Base-by-base conservation (phyloP, 2,888 invertebrate species). In the Camponotus fellah region DNA sequence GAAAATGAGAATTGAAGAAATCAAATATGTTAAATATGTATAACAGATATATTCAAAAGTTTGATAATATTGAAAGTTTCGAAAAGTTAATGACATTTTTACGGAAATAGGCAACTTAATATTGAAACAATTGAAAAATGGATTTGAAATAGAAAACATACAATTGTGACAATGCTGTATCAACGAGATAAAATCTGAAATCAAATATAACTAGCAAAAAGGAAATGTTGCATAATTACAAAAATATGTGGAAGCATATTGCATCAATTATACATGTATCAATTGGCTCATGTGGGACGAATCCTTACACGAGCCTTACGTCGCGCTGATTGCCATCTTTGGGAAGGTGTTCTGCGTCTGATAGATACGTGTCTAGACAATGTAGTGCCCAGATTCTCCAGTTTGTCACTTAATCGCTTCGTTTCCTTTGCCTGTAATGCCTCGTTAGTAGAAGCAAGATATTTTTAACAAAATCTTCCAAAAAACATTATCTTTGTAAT, bases 241-340 rank as follows among this genome's bases (percentile, higher is more conserved):
- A 69, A 62, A 26, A 26, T 65, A 60, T n/a, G 8, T 46, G 1
- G 3, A 58, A 34, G 49, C 32, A 26, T 26, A 26, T 26, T 26
- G 26, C 26, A 34, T 49, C n/a, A 49, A 40, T 60, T 46, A 12
- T 46, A 46, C 3, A 12, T 49, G 69, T 62, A 58, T 62, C n/a
- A 53, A 60, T 26, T 60, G 84, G 83, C 80, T 84, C 85, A 84
- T 87, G 83, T 87, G 84, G 72, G 82, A 77, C 64, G 32, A 79
- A 88, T 91, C 90, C 94, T 95, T 95, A 95, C 95, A 89, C 94
- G 95, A 91, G 94, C 95, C 92, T 95, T 95, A 80, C 94, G 92
- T 26, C 94, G 92, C 79, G 94, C 94, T 64, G 95, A 94, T 85
- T 95, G 94, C 95, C 95, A 95, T 83, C 94, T 93, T 84, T 95